Evolutionary conservation across 2,113 vertebrate species (phyloP), one percentile per base, ranked within the genome.

Genomic region (Chitala chitala): DNA sequence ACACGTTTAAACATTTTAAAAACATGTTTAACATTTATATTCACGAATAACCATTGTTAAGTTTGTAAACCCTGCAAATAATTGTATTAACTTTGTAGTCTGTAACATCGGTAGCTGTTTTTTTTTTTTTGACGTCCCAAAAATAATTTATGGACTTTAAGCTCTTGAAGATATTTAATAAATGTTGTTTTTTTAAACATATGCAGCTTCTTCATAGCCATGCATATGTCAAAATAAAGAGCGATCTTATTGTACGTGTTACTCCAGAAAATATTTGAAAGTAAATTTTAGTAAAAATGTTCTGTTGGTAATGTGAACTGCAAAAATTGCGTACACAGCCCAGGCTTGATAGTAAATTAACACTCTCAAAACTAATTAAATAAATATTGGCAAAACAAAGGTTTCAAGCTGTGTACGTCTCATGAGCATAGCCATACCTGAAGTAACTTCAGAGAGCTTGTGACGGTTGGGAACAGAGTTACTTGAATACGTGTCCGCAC

Each of bases 401-500:
- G 88, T 82, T 81, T 87, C 86, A 87, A 87, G 90, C 29, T 4
- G 91, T 89, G 81, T 89, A 92, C 91, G 91, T 89, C 92, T 92
- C 93, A 88, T 87, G 91, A 85, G 82, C 83, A 93, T 91, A 94
- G 94, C 95, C 94, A 95, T 96, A 98, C 94, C 95, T 95, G 93
- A 96, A 96, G 89, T 93, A 88, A 92, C 88, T 95, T 94, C 82
- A 79, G 84, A 85, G 86, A 81, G 81, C 84, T 46, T 80, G 91
- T 89, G n/a, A n/a, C n/a, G n/a, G 89, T 87, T 92, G 88, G 86
- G 94, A 91, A 96, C 93, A 93, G 92, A 90, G 90, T 93, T 96
- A 96, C 95, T 98, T 98, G 96, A 98, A 98, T 92, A 89, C n/a
- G 94, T 89, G 92, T 92, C 90, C 87, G 91, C 89, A 92, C 91